A percentile compares a stretch with the other conserved stretches of the same genome.
phyloP scores from a whole-genome alignment of 37 sponge, comb jelly and placozoan genomes.

The Oopsacas minuta region DNA sequence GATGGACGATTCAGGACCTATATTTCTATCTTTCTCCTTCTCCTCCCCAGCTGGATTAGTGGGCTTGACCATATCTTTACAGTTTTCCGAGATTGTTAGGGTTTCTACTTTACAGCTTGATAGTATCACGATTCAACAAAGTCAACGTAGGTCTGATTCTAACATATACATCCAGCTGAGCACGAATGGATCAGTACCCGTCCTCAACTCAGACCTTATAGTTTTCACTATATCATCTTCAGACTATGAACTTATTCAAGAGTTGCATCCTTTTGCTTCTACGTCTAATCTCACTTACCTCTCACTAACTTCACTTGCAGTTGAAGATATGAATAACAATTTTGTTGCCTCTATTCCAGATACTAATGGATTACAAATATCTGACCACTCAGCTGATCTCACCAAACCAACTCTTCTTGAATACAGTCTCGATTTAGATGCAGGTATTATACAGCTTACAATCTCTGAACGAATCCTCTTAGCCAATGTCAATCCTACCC shows the following conservation, averaged over 20 bases:
- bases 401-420: neutral
- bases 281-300: conserved; percentile 31
- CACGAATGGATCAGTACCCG: neutral
- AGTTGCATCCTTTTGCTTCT: neutral
- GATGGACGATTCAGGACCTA: conserved; percentile 26
- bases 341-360: conserved; percentile 35
- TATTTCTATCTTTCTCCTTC: conserved; percentile 37
- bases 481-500: neutral
- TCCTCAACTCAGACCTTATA: neutral
- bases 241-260: neutral
- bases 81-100: conserved; percentile 62
- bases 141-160: neutral
- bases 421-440: neutral
- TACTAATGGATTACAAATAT: conserved; percentile 34
- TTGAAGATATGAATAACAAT: conserved; percentile 49
- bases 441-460: neutral
- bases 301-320: conserved; percentile 36
- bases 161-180: neutral
- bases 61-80: conserved; percentile 32
- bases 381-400: conserved; percentile 6
- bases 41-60: conserved; percentile 43
- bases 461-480: neutral
- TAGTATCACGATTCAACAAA: conserved; percentile 27
- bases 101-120: conserved; percentile 35
- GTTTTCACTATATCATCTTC: neutral